Evolutionary conservation across 2,888 invertebrate species (phyloP).

Genomic region (Amphipyra berbera): DNA sequence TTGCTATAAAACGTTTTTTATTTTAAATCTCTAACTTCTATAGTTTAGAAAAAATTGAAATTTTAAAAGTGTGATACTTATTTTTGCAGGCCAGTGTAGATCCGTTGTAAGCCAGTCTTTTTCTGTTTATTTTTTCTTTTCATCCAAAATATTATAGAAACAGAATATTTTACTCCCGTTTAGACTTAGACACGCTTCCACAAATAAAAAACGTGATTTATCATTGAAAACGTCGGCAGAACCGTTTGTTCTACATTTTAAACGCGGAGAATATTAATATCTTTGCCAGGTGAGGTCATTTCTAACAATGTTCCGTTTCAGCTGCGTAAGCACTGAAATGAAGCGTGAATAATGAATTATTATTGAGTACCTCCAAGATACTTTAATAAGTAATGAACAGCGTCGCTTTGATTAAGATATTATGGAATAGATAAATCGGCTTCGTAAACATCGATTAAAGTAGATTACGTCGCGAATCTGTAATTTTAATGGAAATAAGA

Average conservation of each 20-base stretch:
- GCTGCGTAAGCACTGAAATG: conserved; percentile 34
- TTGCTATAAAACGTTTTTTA: too few species aligned
- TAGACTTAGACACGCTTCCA: conserved; percentile 1
- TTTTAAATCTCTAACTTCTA: too few species aligned
- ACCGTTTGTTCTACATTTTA: conserved; percentile 25
- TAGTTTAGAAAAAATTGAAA: too few species aligned
- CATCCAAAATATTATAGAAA: neutral
- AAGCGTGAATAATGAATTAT: conserved; percentile 41
- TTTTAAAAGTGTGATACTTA: too few species aligned
- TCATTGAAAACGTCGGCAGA: conserved; percentile 11
- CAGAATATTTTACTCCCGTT: neutral
- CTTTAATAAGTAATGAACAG: conserved; percentile 42
- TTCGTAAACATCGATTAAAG: neutral
- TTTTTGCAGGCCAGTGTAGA: too few species aligned
- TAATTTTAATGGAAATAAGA: neutral
- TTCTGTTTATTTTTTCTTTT: neutral
- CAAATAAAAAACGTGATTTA: conserved; percentile 25
- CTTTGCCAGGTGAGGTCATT: conserved; percentile 37
- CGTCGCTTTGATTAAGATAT: conserved; percentile 29
- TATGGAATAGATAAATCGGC: conserved; percentile 15
- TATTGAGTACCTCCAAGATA: conserved; percentile 20
- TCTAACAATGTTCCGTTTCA: conserved; percentile 21
- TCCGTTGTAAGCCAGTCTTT: neutral
- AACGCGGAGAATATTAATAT: conserved; percentile 34
- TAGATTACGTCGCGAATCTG: conserved; percentile 7